Conservation (phyloP, 1,140 invertebrate species). For the Tetramorium alpestre region DNA sequence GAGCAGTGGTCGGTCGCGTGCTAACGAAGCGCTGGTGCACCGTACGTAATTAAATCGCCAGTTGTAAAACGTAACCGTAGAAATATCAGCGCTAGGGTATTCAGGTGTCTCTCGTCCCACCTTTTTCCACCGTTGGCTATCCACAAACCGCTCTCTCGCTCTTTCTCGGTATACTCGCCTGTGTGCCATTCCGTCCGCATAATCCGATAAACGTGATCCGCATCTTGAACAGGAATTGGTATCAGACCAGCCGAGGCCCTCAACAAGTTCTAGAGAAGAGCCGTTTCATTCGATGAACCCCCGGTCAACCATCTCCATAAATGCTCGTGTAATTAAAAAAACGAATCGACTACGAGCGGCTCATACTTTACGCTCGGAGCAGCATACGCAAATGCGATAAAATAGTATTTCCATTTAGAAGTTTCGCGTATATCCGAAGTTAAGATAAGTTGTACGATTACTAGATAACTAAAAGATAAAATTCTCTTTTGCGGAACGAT, state of each 20-base stretch:
- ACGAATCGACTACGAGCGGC: neutral
- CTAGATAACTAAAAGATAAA: neutral
- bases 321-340: conserved; percentile 26
- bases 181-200: conserved; percentile 56
- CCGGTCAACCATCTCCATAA: neutral
- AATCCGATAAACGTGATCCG: conserved; percentile 72
- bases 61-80: conserved; percentile 66
- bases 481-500: neutral
- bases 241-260: conserved; percentile 20
- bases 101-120: neutral
- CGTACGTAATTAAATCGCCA: conserved; percentile 65
- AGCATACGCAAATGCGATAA: neutral
- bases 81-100: conserved; percentile 36
- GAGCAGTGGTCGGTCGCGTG: conserved; percentile 4
- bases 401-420: neutral
- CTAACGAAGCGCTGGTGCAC: conserved; percentile 51
- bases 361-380: neutral
- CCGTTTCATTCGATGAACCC: conserved; percentile 9
- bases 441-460: neutral
- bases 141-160: neutral
- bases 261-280: conserved; percentile 24
- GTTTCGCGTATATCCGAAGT: neutral
- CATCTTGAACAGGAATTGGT: conserved; percentile 61
- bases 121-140: neutral
- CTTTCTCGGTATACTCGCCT: neutral